Base-by-base conservation (phyloP, 2,113 vertebrate genomes). In the Protobothrops flavoviridis region DNA sequence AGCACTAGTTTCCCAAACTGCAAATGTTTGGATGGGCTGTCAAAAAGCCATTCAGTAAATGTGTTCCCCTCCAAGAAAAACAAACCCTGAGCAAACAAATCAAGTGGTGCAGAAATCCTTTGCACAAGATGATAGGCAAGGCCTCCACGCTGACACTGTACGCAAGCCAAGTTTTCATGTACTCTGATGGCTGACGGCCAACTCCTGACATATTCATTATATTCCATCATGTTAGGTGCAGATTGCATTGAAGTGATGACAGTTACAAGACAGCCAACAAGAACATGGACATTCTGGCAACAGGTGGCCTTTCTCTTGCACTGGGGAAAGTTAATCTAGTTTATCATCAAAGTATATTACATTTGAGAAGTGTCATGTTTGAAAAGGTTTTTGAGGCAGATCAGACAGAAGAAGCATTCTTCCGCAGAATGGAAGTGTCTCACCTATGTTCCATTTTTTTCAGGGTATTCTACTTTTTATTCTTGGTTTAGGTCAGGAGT, bases 111-210 rank as follows among this genome's bases (percentile, higher is more conserved):
- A 98, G 98, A 98, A 98, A 98, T 98, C 97, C 97, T 97, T 97
- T 97, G 96, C 98, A 98, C 96, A 97, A 97, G 97, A 98, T 98
- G 98, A 98, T 98, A 96, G 98, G 97, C 95, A 20, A 98, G 97
- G 97, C 96, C 97, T 98, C 96, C 97, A 96, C 96, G 96, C 97
- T 98, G 97, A 98, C 97, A 98, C 97, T 97, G 97, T 96, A 96
- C 93, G 97, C 97, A 94, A 97, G 98, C 98, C 98, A 98, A 98
- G 97, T 98, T 98, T 98, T 98, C 97, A 97, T 98, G 98, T 98
- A 98, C 97, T 98, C 97, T 97, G 98, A 98, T 98, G 98, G 98
- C 98, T 98, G 98, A 98, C 98, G 98, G 98, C 98, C 98, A 98
- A 97, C 95, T 98, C 96, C 97, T 98, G 98, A 98, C 98, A 98